phyloP scores from a whole-genome alignment of 2,113 vertebrate genomes.

The Entomyzon cyanotis region DNA sequence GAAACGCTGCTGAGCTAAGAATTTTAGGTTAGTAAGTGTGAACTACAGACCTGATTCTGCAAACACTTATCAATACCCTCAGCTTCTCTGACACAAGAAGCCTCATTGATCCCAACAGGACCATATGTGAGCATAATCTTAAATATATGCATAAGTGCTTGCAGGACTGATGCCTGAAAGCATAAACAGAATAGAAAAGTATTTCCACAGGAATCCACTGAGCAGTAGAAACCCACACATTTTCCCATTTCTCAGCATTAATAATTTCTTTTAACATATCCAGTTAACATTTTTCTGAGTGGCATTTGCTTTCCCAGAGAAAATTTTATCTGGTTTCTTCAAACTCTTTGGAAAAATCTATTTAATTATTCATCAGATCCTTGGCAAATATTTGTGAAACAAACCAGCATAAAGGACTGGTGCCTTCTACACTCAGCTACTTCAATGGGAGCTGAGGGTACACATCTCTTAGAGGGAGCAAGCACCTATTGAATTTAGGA shows the following conservation, averaged over 20 bases:
- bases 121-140: conserved; percentile 51
- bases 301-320: conserved; percentile 45
- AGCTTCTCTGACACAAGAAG: conserved; percentile 56
- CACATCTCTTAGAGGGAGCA: conserved; percentile 14
- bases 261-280: conserved; percentile 38
- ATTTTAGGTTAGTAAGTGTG: conserved; percentile 70
- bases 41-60: conserved; percentile 62
- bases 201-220: conserved; percentile 33
- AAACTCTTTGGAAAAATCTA: conserved; percentile 39
- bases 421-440: conserved; percentile 2
- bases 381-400: conserved; percentile 51
- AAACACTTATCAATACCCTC: conserved; percentile 65
- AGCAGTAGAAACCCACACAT: conserved; percentile 4
- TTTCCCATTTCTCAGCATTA: conserved; percentile 19
- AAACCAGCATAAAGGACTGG: conserved; percentile 29
- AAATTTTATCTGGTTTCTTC: conserved; percentile 57
- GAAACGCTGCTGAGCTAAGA: conserved; percentile 71
- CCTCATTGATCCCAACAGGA: conserved; percentile 52
- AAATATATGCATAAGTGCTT: conserved; percentile 58
- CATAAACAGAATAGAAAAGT: conserved; percentile 42
- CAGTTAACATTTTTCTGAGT: conserved; percentile 38
- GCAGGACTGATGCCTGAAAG: conserved; percentile 41
- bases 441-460: conserved; percentile 29
- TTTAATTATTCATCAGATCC: conserved; percentile 38
- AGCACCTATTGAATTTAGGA: conserved; percentile 41